A percentile compares a stretch with the other conserved stretches of the same genome.
phyloP scores from a whole-genome alignment of 1,140 invertebrate genomes.

The Druon quercuslanigerum region DNA sequence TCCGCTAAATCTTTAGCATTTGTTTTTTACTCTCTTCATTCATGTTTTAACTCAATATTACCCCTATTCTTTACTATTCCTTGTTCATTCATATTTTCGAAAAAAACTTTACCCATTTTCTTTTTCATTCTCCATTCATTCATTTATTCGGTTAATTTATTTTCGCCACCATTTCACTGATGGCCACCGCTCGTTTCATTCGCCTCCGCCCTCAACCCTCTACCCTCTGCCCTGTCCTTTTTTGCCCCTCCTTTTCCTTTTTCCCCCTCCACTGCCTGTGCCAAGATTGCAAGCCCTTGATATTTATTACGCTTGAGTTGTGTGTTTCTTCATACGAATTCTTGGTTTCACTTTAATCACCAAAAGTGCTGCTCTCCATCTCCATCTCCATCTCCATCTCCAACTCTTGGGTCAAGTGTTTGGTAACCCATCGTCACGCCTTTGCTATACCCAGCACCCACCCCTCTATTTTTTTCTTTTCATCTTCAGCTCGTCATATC shows the following conservation, averaged over 20 bases:
- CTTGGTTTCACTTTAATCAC: constrained; percentile 68
- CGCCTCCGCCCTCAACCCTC: constrained; percentile 4
- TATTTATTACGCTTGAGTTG: constrained; percentile 17
- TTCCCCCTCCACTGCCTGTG: background rate
- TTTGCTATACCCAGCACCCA: background rate
- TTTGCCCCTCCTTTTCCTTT: background rate
- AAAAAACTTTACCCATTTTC: no score
- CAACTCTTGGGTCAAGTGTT: constrained; percentile 59
- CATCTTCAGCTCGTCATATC: constrained; percentile 30
- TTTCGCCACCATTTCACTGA: constrained; percentile 72
- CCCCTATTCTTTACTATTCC: no score
- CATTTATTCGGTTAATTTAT: constrained; percentile 57
- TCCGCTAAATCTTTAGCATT: no score
- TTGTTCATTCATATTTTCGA: no score
- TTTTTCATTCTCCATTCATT: constrained; percentile 55
- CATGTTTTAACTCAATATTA: no score
- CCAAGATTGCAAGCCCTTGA: background rate
- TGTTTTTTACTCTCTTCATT: no score
- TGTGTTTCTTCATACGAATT: constrained; percentile 61
- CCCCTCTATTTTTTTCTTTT: constrained; percentile 33
- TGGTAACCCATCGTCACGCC: constrained; percentile 49
- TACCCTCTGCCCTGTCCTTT: background rate
- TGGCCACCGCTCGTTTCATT: constrained; percentile 57
- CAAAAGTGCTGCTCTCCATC: constrained; percentile 58
- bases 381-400: constrained; percentile 41